phyloP scores from a whole-genome alignment of 2,113 vertebrate genomes.

The Limnothrissa miodon region DNA sequence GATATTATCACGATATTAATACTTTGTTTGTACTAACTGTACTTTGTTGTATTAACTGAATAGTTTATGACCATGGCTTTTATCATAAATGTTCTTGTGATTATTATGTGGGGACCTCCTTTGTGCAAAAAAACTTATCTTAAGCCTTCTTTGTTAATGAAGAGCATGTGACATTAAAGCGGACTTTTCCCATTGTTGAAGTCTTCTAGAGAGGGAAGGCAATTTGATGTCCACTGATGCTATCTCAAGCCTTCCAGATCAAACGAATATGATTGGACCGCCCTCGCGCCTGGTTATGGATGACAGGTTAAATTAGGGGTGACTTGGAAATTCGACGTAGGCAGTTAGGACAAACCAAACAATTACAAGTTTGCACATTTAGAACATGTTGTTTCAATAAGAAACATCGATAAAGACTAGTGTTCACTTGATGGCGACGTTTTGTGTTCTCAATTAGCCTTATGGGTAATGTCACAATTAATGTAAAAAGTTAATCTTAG shows the following conservation, averaged over 20 bases:
- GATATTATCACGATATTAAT: neutral
- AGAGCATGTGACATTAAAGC: neutral
- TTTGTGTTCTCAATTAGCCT: neutral
- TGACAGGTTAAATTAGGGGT: conserved; percentile 21
- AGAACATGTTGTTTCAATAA: neutral
- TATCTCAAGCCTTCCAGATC: conserved; percentile 20
- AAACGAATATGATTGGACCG: neutral
- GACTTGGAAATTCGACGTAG: conserved; percentile 13
- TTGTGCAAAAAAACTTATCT: neutral
- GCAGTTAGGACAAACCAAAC: conserved; percentile 1
- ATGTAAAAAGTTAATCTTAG: neutral
- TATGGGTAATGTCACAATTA: neutral
- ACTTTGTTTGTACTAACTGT: neutral
- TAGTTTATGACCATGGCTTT: neutral
- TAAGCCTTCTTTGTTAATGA: neutral
- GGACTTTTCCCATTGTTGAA: neutral
- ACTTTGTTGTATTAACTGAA: neutral
- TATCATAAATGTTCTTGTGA: neutral
- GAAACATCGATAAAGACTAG: neutral
- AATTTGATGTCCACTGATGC: conserved; percentile 19
- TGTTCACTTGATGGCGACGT: neutral
- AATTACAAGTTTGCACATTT: neutral
- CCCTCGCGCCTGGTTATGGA: neutral
- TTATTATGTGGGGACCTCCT: neutral
- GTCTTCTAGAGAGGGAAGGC: neutral